Conservation (phyloP, 2,113 vertebrate genomes). For the Burhinus bistriatus region DNA sequence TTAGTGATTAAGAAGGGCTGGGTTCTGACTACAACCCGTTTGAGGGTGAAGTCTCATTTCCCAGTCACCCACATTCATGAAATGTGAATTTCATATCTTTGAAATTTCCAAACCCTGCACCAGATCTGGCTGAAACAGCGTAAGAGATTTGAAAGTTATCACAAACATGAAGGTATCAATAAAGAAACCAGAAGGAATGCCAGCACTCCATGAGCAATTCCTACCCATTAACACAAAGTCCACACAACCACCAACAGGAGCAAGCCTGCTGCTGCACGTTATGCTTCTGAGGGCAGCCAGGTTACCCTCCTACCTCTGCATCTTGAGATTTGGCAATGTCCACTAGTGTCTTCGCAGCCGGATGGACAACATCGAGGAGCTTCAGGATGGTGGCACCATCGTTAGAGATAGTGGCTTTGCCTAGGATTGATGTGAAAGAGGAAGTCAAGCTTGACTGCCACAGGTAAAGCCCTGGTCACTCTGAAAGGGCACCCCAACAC, state of each 20-base stretch:
- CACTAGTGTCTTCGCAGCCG: conserved; percentile 94
- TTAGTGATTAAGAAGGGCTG: neutral
- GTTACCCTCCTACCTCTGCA: conserved; percentile 84
- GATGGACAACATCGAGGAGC: conserved; percentile 94
- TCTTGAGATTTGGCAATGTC: conserved; percentile 98
- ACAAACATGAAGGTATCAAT: neutral
- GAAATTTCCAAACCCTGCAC: neutral
- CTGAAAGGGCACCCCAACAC: no score
- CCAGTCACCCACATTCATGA: rapidly evolving
- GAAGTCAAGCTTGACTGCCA: no score
- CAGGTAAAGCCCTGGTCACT: rapidly evolving
- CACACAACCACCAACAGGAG: rapidly evolving
- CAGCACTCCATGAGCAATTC: neutral
- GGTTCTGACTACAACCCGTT: rapidly evolving
- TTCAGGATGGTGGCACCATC: conserved; percentile 98
- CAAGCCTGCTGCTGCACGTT: neutral
- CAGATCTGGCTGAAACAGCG: neutral
- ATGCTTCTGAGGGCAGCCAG: rapidly evolving
- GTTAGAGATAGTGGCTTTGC: conserved; percentile 97
- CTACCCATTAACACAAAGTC: neutral
- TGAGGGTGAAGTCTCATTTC: neutral
- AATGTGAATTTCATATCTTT: rapidly evolving
- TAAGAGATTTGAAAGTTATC: neutral
- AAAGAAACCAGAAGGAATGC: neutral
- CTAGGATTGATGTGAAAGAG: conserved; percentile 53